Base-by-base conservation (phyloP, 1,140 invertebrate genomes). In the Radopholus similis region DNA sequence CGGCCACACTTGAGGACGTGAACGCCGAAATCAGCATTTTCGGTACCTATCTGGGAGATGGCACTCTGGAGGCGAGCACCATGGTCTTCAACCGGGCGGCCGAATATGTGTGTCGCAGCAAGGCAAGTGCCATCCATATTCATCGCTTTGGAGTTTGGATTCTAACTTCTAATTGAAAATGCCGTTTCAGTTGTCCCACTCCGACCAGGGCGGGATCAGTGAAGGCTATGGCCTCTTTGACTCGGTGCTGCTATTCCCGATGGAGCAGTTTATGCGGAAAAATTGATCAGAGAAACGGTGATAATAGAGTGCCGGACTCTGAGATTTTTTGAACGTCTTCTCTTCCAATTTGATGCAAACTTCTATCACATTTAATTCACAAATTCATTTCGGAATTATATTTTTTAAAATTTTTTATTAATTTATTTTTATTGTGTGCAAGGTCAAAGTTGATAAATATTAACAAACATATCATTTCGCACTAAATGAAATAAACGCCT, bases 231-330 rank as follows among this genome's bases (percentile, higher is more conserved):
- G 58, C 1, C 8, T 37, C 6, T 21, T 60, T 18, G 58, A 60
- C 58, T 60, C 58, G 6, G 34, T 28, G n/a, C n/a, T 60, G 9
- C 58, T 60, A 21, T 60, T 60, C 30, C 58, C 58, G 2, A 30
- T 26, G n/a, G 38, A n/a, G 2, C 30, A 60, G 26, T 37, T 60
- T 15, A 18, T 37, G 44, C 30, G 42, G 30, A 15, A 32, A 47
- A 49, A 49, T 21, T n/a, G n/a, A n/a, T n/a, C n/a, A n/a, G n/a
- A n/a, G n/a, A n/a, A n/a, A 11, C 8, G 26, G 18, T 6, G 5
- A 23, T 4, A 47, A 6, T 47, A 23, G n/a, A 21, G 9, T 9
- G 18, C n/a, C n/a, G n/a, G n/a, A n/a, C n/a, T n/a, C n/a, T n/a
- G n/a, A n/a, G n/a, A n/a, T n/a, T n/a, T n/a, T n/a, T n/a, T n/a